These are phyloP conservation scores for Holcopasites calliopsidis DNA, from an alignment of 1,140 invertebrate species.

Conservation along the genomic window DNA sequence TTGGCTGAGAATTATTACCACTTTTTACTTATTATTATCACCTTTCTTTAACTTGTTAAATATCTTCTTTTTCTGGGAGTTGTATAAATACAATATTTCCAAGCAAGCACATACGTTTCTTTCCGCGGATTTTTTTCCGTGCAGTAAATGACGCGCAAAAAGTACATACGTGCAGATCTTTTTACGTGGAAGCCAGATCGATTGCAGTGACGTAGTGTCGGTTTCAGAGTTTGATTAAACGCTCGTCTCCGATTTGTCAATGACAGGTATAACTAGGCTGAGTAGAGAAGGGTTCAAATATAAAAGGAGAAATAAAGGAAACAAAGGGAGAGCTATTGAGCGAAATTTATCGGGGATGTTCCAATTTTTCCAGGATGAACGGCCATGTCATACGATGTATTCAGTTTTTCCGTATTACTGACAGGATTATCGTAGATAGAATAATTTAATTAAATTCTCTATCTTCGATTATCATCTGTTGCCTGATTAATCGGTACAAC, in stretches of 20 bases:
- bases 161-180: not conserved
- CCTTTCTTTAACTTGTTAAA: not conserved
- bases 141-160: not conserved
- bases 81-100: not conserved
- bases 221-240: constrained; percentile 9
- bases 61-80: not conserved
- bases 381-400: not conserved
- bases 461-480: not conserved
- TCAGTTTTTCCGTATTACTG: too few species aligned
- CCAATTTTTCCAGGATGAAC: not conserved
- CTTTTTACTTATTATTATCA: too few species aligned
- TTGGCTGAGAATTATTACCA: too few species aligned
- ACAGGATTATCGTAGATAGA: too few species aligned
- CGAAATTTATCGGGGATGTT: constrained; percentile 2
- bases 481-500: constrained; percentile 18
- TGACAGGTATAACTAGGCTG: constrained; percentile 5
- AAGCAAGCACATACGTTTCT: not conserved
- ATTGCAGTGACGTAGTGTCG: constrained; percentile 10
- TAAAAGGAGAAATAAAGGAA: constrained; percentile 6
- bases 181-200: constrained; percentile 2
- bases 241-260: constrained; percentile 41
- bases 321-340: not conserved
- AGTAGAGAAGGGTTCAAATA: not conserved
- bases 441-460: too few species aligned
- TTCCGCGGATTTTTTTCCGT: not conserved